Percentiles rank a stretch among this genome's conserved stretches.
Conservation (phyloP, 2,113 vertebrate genomes). For the Anthoscopus minutus region DNA sequence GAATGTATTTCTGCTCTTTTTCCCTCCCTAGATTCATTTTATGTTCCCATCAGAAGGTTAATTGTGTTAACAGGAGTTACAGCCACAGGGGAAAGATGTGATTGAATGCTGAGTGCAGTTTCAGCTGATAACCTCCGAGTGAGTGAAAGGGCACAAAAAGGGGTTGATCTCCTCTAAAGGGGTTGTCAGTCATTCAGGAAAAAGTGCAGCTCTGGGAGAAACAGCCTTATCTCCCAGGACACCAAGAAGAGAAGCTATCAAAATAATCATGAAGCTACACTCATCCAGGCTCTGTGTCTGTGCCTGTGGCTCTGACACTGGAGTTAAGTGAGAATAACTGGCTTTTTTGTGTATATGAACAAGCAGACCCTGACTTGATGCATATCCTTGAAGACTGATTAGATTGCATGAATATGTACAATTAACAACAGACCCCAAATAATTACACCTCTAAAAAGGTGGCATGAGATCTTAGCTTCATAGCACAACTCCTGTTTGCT, state of each 20-base stretch:
- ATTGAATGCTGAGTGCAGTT: conserved; percentile 60
- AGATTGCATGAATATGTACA: neutral
- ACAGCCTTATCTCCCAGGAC: conserved; percentile 60
- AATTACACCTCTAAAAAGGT: neutral
- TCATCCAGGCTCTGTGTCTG: neutral
- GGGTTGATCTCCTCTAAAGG: conserved; percentile 54
- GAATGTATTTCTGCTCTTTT: conserved; percentile 61
- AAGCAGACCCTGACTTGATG: neutral
- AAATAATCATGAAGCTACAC: conserved; percentile 48
- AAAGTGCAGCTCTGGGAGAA: conserved; percentile 51
- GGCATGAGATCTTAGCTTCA: neutral
- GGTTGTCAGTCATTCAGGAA: conserved; percentile 54
- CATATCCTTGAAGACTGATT: neutral
- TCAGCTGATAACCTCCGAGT: conserved; percentile 62
- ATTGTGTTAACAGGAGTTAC: conserved; percentile 64
- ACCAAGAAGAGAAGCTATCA: conserved; percentile 47
- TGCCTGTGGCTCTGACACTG: conserved; percentile 22
- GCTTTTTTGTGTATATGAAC: neutral
- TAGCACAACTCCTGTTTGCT: neutral
- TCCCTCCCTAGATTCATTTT: conserved; percentile 46
- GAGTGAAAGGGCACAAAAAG: conserved; percentile 57
- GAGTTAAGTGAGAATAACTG: neutral
- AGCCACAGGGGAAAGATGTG: conserved; percentile 62
- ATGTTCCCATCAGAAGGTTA: conserved; percentile 64
- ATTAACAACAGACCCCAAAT: neutral